phyloP scores from a whole-genome alignment of 1,140 invertebrate genomes.

The Lysiphlebus fabarum region DNA sequence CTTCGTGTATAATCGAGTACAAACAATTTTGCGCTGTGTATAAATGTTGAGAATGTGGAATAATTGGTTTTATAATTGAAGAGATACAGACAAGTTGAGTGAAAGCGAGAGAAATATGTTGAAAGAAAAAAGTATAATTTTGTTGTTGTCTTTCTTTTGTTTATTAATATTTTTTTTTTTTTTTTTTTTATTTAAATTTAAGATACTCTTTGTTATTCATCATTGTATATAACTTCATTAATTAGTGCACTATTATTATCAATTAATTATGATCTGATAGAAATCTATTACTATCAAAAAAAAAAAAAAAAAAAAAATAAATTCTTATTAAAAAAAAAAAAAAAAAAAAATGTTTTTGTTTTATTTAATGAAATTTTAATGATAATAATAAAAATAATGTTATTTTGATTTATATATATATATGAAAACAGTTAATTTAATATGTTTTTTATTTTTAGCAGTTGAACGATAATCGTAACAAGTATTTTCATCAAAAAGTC shows the following conservation, averaged over 20 bases:
- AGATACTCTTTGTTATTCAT: conserved; percentile 49
- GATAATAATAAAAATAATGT: too few relatives aligned
- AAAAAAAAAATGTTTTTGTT: neutral
- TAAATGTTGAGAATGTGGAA: neutral
- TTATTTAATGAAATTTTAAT: too few relatives aligned
- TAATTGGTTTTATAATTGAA: too few relatives aligned
- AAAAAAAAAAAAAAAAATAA: conserved; percentile 39
- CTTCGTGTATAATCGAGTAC: conserved; percentile 29
- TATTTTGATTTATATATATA: too few relatives aligned
- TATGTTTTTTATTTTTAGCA: too few relatives aligned
- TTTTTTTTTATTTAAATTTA: conserved; percentile 9
- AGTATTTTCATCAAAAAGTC: too few relatives aligned
- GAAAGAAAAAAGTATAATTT: conserved; percentile 15
- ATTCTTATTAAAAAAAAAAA: conserved; percentile 52
- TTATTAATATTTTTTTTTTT: conserved; percentile 22
- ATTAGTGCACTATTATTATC: conserved; percentile 51
- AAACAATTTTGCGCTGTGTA: conserved; percentile 28
- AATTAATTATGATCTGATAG: conserved; percentile 49
- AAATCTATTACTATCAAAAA: conserved; percentile 50
- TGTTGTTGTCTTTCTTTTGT: conserved; percentile 21
- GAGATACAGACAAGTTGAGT: conserved; percentile 13
- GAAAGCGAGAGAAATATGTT: conserved; percentile 20
- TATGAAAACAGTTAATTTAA: too few relatives aligned
- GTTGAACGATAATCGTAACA: too few relatives aligned
- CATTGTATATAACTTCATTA: conserved; percentile 53